These are phyloP conservation scores for Pseudorectes ferrugineus DNA, from an alignment of 2,113 vertebrate species.

Conservation along the genomic window DNA sequence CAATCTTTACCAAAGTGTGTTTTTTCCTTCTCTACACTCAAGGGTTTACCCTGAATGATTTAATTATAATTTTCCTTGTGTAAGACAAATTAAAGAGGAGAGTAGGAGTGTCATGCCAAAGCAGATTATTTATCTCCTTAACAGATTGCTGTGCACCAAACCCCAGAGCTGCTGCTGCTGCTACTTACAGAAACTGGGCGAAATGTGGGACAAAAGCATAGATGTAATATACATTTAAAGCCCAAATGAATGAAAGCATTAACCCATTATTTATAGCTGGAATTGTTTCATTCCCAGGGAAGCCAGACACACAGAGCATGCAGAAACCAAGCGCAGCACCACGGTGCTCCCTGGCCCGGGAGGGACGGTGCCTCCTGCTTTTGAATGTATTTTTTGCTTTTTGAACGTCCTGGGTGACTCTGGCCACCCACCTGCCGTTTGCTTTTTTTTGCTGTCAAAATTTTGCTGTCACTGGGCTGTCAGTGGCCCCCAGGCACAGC, in stretches of 20 bases:
- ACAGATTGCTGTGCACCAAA: slow-evolving; percentile 89
- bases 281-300: background rate
- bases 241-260: slow-evolving; percentile 40
- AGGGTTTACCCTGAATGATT: slow-evolving; percentile 92
- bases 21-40: slow-evolving; percentile 77
- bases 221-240: slow-evolving; percentile 51
- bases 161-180: slow-evolving; percentile 84
- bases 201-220: slow-evolving; percentile 59
- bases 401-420: fast-evolving
- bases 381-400: background rate
- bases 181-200: slow-evolving; percentile 38
- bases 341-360: background rate
- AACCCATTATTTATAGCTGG: slow-evolving; percentile 45
- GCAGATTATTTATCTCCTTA: slow-evolving; percentile 96
- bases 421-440: fast-evolving
- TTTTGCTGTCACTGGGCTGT: background rate
- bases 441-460: background rate
- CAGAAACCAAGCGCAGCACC: background rate
- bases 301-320: background rate
- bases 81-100: slow-evolving; percentile 94
- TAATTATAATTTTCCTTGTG: slow-evolving; percentile 93
- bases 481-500: fast-evolving
- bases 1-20: slow-evolving; percentile 75
- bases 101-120: slow-evolving; percentile 87
- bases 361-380: background rate